Base-by-base conservation (phyloP, 30 jellyfish, hydroid and myxozoan species). In the Cassiopea xamachana region DNA sequence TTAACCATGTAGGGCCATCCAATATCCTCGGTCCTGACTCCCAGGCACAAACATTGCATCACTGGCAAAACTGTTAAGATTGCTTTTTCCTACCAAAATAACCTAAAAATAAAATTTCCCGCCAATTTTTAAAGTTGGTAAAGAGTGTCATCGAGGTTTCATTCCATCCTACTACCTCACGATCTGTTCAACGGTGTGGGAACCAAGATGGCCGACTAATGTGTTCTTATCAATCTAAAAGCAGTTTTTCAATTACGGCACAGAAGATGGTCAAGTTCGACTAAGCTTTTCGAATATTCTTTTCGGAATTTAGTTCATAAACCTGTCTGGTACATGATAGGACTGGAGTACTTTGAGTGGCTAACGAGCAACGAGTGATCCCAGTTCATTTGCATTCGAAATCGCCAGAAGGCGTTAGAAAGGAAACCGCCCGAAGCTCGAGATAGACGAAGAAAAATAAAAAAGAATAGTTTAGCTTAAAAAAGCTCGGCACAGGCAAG, bases 391-490 rank as follows among this genome's bases (percentile, higher is more conserved):
- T 27, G 50, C 15, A 39, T 71, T 71, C 64, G 16, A 87, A 77
- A 87, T 13, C 85, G 90, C 90, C 95, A 88, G 95, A 88, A 88
- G 95, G 95, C 95, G 79, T 51, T 51, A 16, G 78, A 70, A 64
- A 67, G 64, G 94, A 87, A 87, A 67, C 81, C 81, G 87, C 87
- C 87, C 89, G 85, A 43, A 70, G 77, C 44, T 16, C 60, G 78
- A 75, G 47, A 55, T 55, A 10, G 64, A 10, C 12, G 64, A 10
- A 10, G 12, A 55, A 55, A 55, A 3, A 10, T 3, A 55, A 10
- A 6, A 3, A 55, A 55, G 12, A 55, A 6, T 55, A 3, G 12
- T 55, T 3, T 55, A 55, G 7, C 7, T 55, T 3, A 55, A 55
- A 55, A 55, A 55, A 6, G 12, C 7, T 55, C 10, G 12, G 12